Evolutionary conservation across 1,140 invertebrate species (phyloP).

Genomic region (Linepithema humile): DNA sequence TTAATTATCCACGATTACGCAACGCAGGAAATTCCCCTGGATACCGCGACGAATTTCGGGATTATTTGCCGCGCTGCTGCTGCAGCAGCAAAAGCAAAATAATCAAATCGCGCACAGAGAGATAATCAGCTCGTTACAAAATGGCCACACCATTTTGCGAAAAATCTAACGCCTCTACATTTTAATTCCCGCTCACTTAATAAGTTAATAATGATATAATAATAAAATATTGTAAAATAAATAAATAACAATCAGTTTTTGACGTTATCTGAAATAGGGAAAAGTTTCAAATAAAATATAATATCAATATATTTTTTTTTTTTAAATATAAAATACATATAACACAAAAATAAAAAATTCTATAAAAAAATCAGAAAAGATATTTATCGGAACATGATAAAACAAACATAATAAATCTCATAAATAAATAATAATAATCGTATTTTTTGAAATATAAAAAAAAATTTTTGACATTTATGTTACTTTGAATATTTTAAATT

Average conservation of each 20-base stretch:
- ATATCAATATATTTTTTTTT: neutral
- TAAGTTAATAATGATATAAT: neutral
- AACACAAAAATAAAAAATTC: neutral
- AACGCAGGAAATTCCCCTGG: slow-evolving; percentile 40
- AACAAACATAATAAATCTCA: too few relatives aligned
- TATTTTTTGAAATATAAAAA: too few relatives aligned
- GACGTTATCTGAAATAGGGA: too few relatives aligned
- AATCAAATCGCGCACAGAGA: neutral
- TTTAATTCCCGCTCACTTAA: neutral
- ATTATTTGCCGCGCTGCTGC: slow-evolving; percentile 5
- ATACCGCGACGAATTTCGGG: slow-evolving; percentile 43
- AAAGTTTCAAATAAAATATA: neutral
- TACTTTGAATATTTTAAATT: too few relatives aligned
- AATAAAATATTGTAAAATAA: neutral
- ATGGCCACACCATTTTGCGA: neutral
- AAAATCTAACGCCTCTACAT: neutral
- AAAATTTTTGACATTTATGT: too few relatives aligned
- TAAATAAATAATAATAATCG: too few relatives aligned
- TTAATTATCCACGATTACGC: slow-evolving; percentile 51
- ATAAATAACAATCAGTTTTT: too few relatives aligned
- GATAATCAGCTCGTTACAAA: slow-evolving; percentile 32
- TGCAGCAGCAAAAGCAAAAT: slow-evolving; percentile 19
- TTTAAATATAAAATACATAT: neutral
- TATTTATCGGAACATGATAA: too few relatives aligned
- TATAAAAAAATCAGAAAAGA: neutral